phyloP scores from a whole-genome alignment of 2,113 vertebrate genomes.

The Bungarus multicinctus region DNA sequence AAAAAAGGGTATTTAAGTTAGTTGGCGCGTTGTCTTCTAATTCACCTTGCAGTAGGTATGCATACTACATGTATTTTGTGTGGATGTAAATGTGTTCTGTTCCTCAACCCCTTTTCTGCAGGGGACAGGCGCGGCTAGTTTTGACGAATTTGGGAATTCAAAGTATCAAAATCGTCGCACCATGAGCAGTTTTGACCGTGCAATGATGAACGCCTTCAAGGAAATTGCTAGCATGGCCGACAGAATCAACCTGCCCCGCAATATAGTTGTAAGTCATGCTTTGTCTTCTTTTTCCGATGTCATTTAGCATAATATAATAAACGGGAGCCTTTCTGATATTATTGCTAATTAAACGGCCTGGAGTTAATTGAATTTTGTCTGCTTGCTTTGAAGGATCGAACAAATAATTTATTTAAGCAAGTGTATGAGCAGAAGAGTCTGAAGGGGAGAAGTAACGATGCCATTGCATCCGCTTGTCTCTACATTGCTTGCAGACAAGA shows the following conservation, averaged over 20 bases:
- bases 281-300: constrained; percentile 49
- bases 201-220: constrained; percentile 98
- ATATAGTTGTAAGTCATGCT: constrained; percentile 87
- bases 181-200: constrained; percentile 97
- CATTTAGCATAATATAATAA: constrained; percentile 70
- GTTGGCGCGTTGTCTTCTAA: too few relatives aligned
- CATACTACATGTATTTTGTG: background rate
- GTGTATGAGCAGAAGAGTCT: constrained; percentile 99
- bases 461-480: constrained; percentile 97
- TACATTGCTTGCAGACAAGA: constrained; percentile 99
- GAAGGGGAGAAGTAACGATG: constrained; percentile 96
- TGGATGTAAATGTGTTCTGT: background rate
- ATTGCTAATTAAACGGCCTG: constrained; percentile 69
- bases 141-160: constrained; percentile 97
- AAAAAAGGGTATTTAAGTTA: background rate
- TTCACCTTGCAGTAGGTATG: background rate
- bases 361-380: constrained; percentile 70
- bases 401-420: constrained; percentile 99
- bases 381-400: constrained; percentile 88
- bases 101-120: constrained; percentile 53
- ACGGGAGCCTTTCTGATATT: constrained; percentile 70
- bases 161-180: constrained; percentile 98
- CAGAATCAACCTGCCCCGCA: constrained; percentile 97
- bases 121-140: constrained; percentile 97
- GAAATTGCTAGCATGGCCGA: constrained; percentile 98